These are phyloP conservation scores for Thymelicus acteon DNA, from an alignment of 2,888 invertebrate genomes.

Conservation along the genomic window DNA sequence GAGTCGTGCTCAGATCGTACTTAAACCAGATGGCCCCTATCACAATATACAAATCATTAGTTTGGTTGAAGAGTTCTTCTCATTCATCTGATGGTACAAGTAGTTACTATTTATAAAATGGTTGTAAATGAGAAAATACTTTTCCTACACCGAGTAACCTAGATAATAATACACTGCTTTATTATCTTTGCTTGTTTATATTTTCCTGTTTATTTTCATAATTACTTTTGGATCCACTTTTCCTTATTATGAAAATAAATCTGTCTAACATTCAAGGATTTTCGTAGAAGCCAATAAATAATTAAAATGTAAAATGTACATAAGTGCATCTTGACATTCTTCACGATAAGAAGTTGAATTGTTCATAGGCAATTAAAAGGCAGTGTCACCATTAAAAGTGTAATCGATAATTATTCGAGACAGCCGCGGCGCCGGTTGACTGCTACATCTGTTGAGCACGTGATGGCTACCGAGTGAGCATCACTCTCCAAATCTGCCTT, in stretches of 20 bases:
- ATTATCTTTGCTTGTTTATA: too few species aligned
- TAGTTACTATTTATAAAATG: too few species aligned
- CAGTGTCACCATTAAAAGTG: slow-evolving; percentile 7
- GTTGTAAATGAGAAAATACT: too few species aligned
- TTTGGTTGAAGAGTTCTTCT: too few species aligned
- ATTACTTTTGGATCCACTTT: too few species aligned
- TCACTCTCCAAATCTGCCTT: slow-evolving; percentile 5
- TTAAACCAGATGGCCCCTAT: too few species aligned
- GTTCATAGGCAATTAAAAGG: slow-evolving; percentile 7
- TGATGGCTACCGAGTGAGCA: neutral
- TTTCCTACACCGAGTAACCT: too few species aligned
- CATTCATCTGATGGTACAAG: too few species aligned
- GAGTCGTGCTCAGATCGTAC: too few species aligned
- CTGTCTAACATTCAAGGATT: neutral
- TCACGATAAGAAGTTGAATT: slow-evolving; percentile 1
- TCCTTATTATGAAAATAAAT: neutral
- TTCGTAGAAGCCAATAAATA: neutral
- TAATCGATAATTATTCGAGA: slow-evolving; percentile 8
- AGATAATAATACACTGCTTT: too few species aligned
- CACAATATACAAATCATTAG: too few species aligned
- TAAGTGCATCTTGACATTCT: neutral
- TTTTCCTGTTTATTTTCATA: too few species aligned
- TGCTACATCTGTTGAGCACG: slow-evolving; percentile 1
- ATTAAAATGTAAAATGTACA: neutral
- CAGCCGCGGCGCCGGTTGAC: neutral